Evolutionary conservation across 2,888 invertebrate genomes (phyloP).

Genomic region (Bombylius discolor): DNA sequence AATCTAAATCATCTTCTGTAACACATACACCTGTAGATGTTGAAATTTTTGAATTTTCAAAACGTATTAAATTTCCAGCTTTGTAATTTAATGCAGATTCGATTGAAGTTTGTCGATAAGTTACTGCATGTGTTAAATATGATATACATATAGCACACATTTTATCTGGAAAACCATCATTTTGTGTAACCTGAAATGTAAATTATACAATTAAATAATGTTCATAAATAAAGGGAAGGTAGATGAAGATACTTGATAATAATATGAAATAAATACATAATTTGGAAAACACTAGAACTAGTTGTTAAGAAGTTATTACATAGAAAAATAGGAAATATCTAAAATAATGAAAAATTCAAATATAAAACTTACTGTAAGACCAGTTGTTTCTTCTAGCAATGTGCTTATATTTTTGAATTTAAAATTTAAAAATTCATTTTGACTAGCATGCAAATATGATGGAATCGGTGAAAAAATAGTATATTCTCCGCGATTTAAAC

Average conservation of each 20-base stretch:
- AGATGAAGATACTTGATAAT: too few relatives aligned
- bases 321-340: too few relatives aligned
- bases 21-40: slow-evolving; percentile 14
- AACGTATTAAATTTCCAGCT: not conserved
- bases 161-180: slow-evolving; percentile 30
- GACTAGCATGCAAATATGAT: slow-evolving; percentile 30
- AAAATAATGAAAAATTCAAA: not conserved
- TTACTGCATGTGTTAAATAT: slow-evolving; percentile 33
- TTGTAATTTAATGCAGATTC: slow-evolving; percentile 7
- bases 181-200: slow-evolving; percentile 21
- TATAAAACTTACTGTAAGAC: slow-evolving; percentile 25
- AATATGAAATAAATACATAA: too few relatives aligned
- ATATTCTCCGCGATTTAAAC: slow-evolving; percentile 32
- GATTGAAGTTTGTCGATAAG: slow-evolving; percentile 32
- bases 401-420: slow-evolving; percentile 27
- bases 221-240: too few relatives aligned
- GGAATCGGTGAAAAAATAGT: slow-evolving; percentile 33
- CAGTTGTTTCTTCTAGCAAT: slow-evolving; percentile 31
- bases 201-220: too few relatives aligned
- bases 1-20: slow-evolving; percentile 24
- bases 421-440: slow-evolving; percentile 31
- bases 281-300: too few relatives aligned
- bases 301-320: too few relatives aligned
- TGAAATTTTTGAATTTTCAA: too few relatives aligned
- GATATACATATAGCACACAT: slow-evolving; percentile 36